These are phyloP conservation scores for Bombus balteatus DNA, from an alignment of 1,140 invertebrate species.

Conservation along the genomic window DNA sequence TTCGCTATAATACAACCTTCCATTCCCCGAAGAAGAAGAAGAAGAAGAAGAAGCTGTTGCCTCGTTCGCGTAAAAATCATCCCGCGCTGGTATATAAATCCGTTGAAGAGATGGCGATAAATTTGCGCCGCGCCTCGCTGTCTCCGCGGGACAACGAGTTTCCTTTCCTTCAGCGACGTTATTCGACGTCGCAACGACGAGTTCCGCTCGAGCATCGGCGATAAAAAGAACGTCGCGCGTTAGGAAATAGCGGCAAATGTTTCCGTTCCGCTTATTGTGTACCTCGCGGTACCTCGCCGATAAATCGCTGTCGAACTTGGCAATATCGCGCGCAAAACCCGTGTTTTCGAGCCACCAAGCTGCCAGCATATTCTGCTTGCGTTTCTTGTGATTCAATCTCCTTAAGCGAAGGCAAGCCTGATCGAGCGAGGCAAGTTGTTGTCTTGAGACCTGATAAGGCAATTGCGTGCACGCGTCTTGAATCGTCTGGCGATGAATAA, in stretches of 20 bases:
- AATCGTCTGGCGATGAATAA: too few relatives aligned
- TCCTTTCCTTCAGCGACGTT: not conserved
- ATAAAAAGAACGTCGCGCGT: constrained; percentile 8
- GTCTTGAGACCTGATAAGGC: too few relatives aligned
- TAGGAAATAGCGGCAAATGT: constrained; percentile 31
- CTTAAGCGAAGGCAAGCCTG: not conserved
- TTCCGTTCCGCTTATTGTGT: constrained; percentile 27
- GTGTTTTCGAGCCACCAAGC: not conserved
- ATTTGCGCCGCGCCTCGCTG: not conserved
- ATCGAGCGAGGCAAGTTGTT: not conserved
- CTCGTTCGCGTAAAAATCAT: constrained; percentile 11
- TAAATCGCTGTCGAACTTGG: constrained; percentile 60
- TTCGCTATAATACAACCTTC: not conserved
- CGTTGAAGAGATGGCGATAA: constrained; percentile 9
- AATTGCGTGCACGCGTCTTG: not conserved
- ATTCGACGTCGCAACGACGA: constrained; percentile 8
- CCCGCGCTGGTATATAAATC: constrained; percentile 13
- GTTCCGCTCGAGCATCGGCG: not conserved
- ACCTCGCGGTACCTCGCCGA: constrained; percentile 24
- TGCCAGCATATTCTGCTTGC: not conserved
- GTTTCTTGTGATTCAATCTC: not conserved
- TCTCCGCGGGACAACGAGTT: not conserved
- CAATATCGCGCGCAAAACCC: constrained; percentile 24
- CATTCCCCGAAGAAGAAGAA: not conserved
- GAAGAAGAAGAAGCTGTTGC: not conserved